Conservation (phyloP, 2,888 invertebrate species). For the Cryptocephalus moraei region DNA sequence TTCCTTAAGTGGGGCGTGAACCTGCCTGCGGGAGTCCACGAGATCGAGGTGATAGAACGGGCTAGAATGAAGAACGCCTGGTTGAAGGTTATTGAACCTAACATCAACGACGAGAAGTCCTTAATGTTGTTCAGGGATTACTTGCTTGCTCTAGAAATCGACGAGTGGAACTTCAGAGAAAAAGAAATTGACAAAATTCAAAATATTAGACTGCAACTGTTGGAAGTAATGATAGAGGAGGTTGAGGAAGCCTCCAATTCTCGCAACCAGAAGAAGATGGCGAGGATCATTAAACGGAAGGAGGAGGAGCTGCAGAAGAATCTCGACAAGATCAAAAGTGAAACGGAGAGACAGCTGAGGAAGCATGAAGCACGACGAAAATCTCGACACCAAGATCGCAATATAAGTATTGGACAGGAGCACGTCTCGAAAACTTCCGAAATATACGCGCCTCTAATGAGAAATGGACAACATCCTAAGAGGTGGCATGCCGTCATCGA, state of each 20-base stretch:
- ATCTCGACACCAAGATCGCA: slow-evolving; percentile 16
- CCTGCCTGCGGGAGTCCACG: slow-evolving; percentile 51
- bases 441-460: slow-evolving; percentile 51
- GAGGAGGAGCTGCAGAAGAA: slow-evolving; percentile 46
- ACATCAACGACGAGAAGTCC: slow-evolving; percentile 41
- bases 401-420: slow-evolving; percentile 36
- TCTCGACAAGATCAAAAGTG: slow-evolving; percentile 45
- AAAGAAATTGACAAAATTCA: slow-evolving; percentile 65
- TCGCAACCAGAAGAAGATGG: slow-evolving; percentile 41
- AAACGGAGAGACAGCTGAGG: slow-evolving; percentile 43
- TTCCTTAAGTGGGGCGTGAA: slow-evolving; percentile 41
- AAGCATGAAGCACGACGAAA: slow-evolving; percentile 39
- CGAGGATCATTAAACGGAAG: slow-evolving; percentile 42
- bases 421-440: slow-evolving; percentile 39
- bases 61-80: slow-evolving; percentile 56
- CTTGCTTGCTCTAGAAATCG: slow-evolving; percentile 68
- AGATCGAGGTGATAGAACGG: slow-evolving; percentile 56
- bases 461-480: slow-evolving; percentile 56
- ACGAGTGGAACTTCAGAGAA: slow-evolving; percentile 76
- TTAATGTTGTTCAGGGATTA: slow-evolving; percentile 53
- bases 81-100: slow-evolving; percentile 48
- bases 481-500: slow-evolving; percentile 46
- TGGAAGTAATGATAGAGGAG: slow-evolving; percentile 52
- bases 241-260: slow-evolving; percentile 40
- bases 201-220: slow-evolving; percentile 55